phyloP scores from a whole-genome alignment of 2,888 invertebrate genomes.

The Hirtodrosophila histrioides region DNA sequence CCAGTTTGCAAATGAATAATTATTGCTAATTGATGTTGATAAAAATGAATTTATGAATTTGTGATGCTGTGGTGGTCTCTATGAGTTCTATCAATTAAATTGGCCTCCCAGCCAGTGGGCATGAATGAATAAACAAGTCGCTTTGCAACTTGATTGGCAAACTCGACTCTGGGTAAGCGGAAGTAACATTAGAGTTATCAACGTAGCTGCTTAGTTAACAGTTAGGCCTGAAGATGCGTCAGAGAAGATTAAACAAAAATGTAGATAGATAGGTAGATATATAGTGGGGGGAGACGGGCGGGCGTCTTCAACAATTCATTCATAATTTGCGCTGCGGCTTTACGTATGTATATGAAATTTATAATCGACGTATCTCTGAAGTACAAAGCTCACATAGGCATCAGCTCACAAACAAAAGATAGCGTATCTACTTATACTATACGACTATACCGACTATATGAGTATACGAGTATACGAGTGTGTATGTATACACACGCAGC shows the following conservation, averaged over 20 bases:
- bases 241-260: constrained; percentile 9
- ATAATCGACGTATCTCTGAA: constrained; percentile 55
- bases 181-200: constrained; percentile 48
- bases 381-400: constrained; percentile 44
- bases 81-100: constrained; percentile 73
- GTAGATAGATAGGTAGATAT: no score
- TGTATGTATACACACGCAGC: constrained; percentile 41
- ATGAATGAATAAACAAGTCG: constrained; percentile 62
- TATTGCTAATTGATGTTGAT: constrained; percentile 80
- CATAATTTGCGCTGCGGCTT: constrained; percentile 67
- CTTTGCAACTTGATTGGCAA: constrained; percentile 63
- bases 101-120: constrained; percentile 51
- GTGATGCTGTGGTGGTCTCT: constrained; percentile 44
- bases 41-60: constrained; percentile 75
- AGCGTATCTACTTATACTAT: constrained; percentile 36
- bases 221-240: constrained; percentile 53
- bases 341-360: constrained; percentile 5
- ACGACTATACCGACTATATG: constrained; percentile 12
- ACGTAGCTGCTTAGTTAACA: constrained; percentile 30
- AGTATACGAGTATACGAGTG: not conserved
- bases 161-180: constrained; percentile 33
- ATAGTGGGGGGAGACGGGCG: no score
- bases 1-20: constrained; percentile 68
- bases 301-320: constrained; percentile 52
- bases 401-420: constrained; percentile 72